phyloP scores from a whole-genome alignment of 2,113 vertebrate species.

The Corvus hawaiiensis region DNA sequence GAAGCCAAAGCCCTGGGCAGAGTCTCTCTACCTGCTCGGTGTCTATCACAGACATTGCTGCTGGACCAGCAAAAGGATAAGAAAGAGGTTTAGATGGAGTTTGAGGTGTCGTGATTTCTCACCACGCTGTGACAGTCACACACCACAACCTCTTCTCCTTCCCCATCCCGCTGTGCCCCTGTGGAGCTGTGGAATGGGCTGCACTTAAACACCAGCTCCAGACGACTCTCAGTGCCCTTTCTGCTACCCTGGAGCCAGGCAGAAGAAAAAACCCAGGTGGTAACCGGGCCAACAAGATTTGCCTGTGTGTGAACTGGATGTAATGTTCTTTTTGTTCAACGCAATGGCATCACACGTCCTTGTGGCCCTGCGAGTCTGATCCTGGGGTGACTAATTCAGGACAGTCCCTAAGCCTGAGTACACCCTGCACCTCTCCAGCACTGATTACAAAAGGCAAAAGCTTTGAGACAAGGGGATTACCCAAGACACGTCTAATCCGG shows the following conservation, averaged over 20 bases:
- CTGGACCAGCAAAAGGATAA: background rate
- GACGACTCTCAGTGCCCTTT: background rate
- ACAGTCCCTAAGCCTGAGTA: conserved; percentile 24
- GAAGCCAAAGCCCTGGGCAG: background rate
- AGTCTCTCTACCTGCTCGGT: background rate
- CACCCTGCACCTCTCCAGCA: background rate
- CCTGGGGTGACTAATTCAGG: conserved; percentile 13
- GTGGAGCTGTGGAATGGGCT: background rate
- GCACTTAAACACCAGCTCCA: background rate
- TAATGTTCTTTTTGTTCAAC: background rate
- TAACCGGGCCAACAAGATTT: background rate
- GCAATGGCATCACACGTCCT: background rate
- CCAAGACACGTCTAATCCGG: background rate
- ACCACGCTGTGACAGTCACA: background rate
- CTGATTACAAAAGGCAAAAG: conserved; percentile 30
- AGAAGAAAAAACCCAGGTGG: background rate
- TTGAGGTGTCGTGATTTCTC: background rate
- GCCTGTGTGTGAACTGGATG: background rate
- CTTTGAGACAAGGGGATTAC: conserved; percentile 37
- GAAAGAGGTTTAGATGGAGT: background rate
- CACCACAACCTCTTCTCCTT: background rate
- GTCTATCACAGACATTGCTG: background rate
- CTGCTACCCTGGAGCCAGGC: background rate
- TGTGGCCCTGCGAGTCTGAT: background rate
- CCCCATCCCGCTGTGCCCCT: accelerated